phyloP scores from a whole-genome alignment of 2,888 invertebrate species.

The Amorpha juglandis region DNA sequence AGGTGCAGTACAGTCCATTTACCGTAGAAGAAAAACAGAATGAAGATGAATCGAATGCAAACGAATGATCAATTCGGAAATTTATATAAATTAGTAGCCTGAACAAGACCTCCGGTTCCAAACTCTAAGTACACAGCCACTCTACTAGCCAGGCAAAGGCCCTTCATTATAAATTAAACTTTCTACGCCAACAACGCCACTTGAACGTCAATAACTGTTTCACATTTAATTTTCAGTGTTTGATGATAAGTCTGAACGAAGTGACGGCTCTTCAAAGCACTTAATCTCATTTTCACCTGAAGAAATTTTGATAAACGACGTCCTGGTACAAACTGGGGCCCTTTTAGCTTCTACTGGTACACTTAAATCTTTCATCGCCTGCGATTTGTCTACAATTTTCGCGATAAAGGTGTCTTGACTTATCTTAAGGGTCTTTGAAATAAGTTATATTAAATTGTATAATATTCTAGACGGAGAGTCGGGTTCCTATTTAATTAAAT shows the following conservation, averaged over 20 bases:
- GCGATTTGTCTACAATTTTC: constrained; percentile 35
- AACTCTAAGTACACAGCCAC: too few species aligned
- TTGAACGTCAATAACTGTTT: too few species aligned
- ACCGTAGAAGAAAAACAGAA: too few species aligned
- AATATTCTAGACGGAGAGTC: not conserved
- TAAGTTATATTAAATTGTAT: constrained; percentile 8
- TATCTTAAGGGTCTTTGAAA: not conserved
- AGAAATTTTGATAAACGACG: constrained; percentile 45
- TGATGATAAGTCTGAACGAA: not conserved
- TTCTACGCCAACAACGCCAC: too few species aligned
- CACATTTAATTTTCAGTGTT: not conserved
- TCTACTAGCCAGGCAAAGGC: too few species aligned
- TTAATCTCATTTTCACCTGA: constrained; percentile 30
- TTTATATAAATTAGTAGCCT: too few species aligned
- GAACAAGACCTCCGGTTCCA: too few species aligned
- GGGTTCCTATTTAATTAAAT: constrained; percentile 5
- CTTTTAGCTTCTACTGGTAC: constrained; percentile 34
- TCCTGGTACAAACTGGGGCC: constrained; percentile 28
- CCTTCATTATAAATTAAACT: too few species aligned
- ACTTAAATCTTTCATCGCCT: constrained; percentile 37
- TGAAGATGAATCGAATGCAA: too few species aligned
- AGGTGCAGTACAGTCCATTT: too few species aligned
- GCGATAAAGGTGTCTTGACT: constrained; percentile 29
- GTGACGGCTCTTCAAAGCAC: not conserved
- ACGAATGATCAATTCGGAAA: too few species aligned